Evolutionary conservation across 2,113 vertebrate species (phyloP).

Genomic region (Xerus inauris): DNA sequence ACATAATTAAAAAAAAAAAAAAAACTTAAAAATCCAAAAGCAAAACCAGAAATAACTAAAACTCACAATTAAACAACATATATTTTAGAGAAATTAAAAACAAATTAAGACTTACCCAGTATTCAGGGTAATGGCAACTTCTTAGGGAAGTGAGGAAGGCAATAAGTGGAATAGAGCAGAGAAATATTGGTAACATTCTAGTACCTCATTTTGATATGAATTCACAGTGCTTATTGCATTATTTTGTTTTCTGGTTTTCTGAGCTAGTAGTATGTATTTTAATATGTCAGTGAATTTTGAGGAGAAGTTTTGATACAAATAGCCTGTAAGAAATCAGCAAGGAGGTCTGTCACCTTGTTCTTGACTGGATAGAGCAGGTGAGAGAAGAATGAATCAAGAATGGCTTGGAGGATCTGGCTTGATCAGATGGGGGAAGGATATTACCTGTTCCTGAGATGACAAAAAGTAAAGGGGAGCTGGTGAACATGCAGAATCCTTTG

Average conservation of each 20-base stretch:
- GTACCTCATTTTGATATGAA: not conserved
- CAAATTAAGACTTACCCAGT: not conserved
- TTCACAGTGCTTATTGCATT: not conserved
- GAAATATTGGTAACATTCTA: not conserved
- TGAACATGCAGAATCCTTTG: not conserved
- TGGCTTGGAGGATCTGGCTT: not conserved
- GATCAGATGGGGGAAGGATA: not conserved
- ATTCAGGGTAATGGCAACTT: not conserved
- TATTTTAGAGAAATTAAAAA: not conserved
- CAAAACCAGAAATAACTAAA: not conserved
- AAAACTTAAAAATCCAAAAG: not conserved
- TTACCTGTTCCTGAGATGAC: not conserved
- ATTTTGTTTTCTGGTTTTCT: not conserved
- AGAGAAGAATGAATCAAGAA: not conserved
- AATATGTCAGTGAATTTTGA: not conserved
- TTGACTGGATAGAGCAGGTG: not conserved
- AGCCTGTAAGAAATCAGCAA: accelerated
- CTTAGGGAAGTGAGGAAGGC: not conserved
- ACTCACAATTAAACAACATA: not conserved
- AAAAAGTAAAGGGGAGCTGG: not conserved
- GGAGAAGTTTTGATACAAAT: not conserved
- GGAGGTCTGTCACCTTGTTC: not conserved
- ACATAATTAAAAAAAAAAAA: not conserved
- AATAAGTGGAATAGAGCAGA: not conserved
- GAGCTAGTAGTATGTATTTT: not conserved